These are phyloP conservation scores for Scaptomyza hsui DNA, from an alignment of 1,140 invertebrate species.

Conservation along the genomic window DNA sequence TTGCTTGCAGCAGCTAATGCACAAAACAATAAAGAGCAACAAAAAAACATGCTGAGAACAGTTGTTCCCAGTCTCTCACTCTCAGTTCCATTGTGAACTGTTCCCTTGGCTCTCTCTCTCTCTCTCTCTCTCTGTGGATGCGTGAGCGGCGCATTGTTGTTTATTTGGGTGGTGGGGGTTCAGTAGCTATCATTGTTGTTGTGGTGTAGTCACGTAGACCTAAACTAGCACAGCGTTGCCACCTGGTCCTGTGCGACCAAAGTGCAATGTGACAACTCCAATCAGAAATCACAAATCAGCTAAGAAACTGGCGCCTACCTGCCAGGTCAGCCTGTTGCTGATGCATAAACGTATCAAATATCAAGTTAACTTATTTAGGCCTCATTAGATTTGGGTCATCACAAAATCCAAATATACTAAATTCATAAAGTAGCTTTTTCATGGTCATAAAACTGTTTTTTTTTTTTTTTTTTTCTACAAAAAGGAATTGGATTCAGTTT, in stretches of 20 bases:
- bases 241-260: conserved; percentile 31
- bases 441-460: conserved; percentile 10
- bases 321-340: conserved; percentile 49
- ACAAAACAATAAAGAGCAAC: conserved; percentile 58
- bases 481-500: neutral
- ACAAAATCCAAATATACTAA: neutral
- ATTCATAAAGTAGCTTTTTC: neutral
- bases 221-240: conserved; percentile 66
- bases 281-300: conserved; percentile 44
- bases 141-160: conserved; percentile 51
- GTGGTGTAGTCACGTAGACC: conserved; percentile 73
- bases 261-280: conserved; percentile 30
- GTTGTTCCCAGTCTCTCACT: conserved; percentile 32
- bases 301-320: conserved; percentile 14
- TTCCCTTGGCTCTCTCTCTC: conserved; percentile 33
- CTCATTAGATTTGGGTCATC: conserved; percentile 59
- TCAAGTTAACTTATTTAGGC: conserved; percentile 50
- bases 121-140: conserved; percentile 15
- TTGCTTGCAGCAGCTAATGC: conserved; percentile 58
- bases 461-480: too few species aligned
- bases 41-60: conserved; percentile 42
- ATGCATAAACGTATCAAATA: conserved; percentile 45
- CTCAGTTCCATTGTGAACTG: conserved; percentile 2
- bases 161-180: conserved; percentile 62
- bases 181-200: conserved; percentile 42